Base-by-base conservation (phyloP, 2,888 invertebrate species). In the Napeogenes sylphis region DNA sequence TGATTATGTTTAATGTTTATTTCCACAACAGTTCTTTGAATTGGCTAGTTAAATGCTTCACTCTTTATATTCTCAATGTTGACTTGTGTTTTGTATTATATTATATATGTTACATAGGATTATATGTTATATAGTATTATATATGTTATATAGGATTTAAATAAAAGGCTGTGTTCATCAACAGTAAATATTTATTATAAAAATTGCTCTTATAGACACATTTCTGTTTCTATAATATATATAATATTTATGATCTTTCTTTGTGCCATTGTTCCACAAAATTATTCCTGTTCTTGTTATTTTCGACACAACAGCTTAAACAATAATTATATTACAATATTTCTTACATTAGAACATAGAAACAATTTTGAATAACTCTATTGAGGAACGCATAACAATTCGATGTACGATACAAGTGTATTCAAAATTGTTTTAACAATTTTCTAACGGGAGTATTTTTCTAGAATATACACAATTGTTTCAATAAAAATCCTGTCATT, bases 171-270 rank as follows among this genome's bases (percentile, higher is more conserved):
- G 63, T 71, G 74, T 83, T 90, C 90, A 82, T 90, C 90, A 90
- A 90, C 90, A 90, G 90, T 90, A 90, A 90, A 90, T 90, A 90
- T 90, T 90, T 90, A 90, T 90, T 90, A 90, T 90, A 90, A 90
- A 90, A 90, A 90, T 90, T 90, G 90, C 89, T 90, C 87, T 89
- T 90, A 90, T 90, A 90, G 89, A 80, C 89, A 90, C 90, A 90
- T 90, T 90, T 90, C 87, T 89, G 88, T 88, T 88, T 85, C 87
- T 86, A 89, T 89, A 89, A 87, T 88, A 89, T 89, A 90, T 90
- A 90, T 90, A 90, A 87, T 87, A 87, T 88, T 88, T 90, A 89
- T 87, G 87, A 88, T 87, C 84, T 88, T 88, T 85, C 84, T 90
- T 90, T 90, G 90, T 90, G 90, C 90, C 90, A 90, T 89, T 90